phyloP scores from a whole-genome alignment of 1,140 invertebrate species.

The Wiebesia pumilae region DNA sequence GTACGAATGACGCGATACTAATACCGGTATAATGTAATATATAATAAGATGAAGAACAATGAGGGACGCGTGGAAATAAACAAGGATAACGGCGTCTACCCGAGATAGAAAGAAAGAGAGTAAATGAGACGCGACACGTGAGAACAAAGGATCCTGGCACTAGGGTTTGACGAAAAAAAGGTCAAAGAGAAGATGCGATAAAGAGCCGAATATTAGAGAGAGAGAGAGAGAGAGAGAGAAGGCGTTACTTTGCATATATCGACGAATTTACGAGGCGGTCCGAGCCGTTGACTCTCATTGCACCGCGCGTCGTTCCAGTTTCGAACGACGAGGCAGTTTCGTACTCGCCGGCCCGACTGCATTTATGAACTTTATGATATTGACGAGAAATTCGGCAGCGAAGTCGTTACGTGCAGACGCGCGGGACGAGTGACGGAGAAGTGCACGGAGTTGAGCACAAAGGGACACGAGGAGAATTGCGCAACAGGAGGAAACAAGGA shows the following conservation, averaged over 20 bases:
- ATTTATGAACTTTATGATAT: conserved; percentile 60
- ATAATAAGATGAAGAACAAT: conserved; percentile 18
- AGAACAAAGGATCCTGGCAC: conserved; percentile 43
- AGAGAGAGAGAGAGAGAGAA: conserved; percentile 53
- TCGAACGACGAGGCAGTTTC: conserved; percentile 54
- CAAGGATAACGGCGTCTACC: conserved; percentile 27
- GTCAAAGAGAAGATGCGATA: conserved; percentile 14
- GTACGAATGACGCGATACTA: conserved; percentile 32
- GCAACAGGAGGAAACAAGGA: conserved; percentile 13
- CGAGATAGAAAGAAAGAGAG: conserved; percentile 37
- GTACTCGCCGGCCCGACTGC: conserved; percentile 54
- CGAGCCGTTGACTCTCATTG: conserved; percentile 36
- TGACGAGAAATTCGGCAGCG: conserved; percentile 56
- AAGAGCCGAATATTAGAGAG: not conserved
- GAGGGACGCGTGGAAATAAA: conserved; percentile 34
- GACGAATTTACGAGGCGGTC: conserved; percentile 66
- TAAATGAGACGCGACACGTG: conserved; percentile 23
- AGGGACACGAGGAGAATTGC: not conserved
- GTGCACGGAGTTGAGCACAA: not conserved
- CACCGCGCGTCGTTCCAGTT: conserved; percentile 55
- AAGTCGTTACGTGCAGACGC: conserved; percentile 38
- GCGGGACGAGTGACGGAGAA: not conserved
- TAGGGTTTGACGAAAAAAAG: conserved; percentile 20
- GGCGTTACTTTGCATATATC: conserved; percentile 64
- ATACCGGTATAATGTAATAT: conserved; percentile 7